These are phyloP conservation scores for Adelphocoris suturalis DNA, from an alignment of 2,888 invertebrate genomes.

Conservation along the genomic window DNA sequence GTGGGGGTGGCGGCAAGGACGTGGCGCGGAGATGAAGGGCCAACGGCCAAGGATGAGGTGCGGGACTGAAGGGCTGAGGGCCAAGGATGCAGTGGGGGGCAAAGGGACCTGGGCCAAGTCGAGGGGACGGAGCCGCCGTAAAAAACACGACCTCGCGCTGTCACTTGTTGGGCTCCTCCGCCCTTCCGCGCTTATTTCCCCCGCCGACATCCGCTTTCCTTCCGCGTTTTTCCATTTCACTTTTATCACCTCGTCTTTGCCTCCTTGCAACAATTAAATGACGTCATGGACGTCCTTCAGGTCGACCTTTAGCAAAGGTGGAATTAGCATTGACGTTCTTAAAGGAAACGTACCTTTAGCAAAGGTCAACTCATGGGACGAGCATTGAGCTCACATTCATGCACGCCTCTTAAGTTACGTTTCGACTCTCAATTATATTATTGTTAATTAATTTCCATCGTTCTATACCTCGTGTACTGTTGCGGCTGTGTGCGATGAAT, in stretches of 20 bases:
- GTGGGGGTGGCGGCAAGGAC: no score
- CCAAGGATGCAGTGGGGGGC: neutral
- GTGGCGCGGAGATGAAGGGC: no score
- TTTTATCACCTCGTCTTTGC: neutral
- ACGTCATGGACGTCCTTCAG: no score
- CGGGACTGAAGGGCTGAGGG: neutral
- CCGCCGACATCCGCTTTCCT: neutral
- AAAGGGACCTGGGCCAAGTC: neutral
- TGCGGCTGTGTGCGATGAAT: no score
- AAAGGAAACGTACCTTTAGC: neutral
- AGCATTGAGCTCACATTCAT: no score
- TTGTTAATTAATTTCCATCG: no score
- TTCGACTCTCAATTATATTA: no score
- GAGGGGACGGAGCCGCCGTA: neutral
- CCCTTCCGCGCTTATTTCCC: neutral
- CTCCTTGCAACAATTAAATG: no score
- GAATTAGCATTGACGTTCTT: no score
- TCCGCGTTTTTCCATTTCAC: neutral
- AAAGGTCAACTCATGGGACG: neutral
- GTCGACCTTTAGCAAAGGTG: no score
- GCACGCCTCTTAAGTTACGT: no score
- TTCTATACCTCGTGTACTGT: no score
- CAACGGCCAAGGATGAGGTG: neutral
- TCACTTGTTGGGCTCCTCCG: neutral
- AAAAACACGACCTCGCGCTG: slow-evolving; percentile 9